Evolutionary conservation across 2,888 invertebrate species (phyloP).

Genomic region (Hydroisotoma schaefferi): DNA sequence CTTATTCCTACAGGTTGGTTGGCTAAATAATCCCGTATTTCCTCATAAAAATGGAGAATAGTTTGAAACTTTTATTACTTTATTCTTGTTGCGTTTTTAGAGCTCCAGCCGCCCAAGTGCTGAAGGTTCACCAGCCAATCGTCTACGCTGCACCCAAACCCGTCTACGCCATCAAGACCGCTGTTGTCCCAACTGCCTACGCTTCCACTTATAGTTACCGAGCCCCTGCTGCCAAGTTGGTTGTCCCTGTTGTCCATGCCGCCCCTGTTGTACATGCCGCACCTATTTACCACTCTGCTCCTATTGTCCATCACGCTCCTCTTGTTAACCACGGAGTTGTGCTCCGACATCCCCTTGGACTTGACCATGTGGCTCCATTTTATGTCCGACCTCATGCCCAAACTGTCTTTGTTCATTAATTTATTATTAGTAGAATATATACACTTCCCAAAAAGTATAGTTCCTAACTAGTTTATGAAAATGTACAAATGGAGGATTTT

Average conservation of each 20-base stretch:
- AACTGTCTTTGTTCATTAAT: background rate
- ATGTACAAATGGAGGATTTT: no score
- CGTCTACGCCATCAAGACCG: constrained; percentile 1
- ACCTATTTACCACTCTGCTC: constrained; percentile 11
- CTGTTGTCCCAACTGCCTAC: constrained; percentile 22
- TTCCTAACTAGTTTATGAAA: no score
- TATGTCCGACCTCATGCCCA: constrained; percentile 4
- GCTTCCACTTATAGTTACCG: constrained; percentile 25
- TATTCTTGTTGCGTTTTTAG: no score
- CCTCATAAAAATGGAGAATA: no score
- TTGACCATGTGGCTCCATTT: background rate
- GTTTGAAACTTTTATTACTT: no score
- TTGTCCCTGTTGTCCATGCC: constrained; percentile 7
- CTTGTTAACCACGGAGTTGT: constrained; percentile 9
- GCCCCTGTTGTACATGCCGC: constrained; percentile 12
- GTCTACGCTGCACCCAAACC: constrained; percentile 12
- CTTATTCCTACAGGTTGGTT: background rate
- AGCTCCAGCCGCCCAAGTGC: background rate
- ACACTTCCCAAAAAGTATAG: no score
- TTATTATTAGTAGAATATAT: no score
- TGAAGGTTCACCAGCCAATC: background rate
- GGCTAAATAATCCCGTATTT: no score
- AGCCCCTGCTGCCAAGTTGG: constrained; percentile 26
- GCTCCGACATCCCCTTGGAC: background rate
- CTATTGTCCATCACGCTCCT: constrained; percentile 1